Conservation (phyloP, 2,113 vertebrate genomes). For the Diphyllodes magnificus region DNA sequence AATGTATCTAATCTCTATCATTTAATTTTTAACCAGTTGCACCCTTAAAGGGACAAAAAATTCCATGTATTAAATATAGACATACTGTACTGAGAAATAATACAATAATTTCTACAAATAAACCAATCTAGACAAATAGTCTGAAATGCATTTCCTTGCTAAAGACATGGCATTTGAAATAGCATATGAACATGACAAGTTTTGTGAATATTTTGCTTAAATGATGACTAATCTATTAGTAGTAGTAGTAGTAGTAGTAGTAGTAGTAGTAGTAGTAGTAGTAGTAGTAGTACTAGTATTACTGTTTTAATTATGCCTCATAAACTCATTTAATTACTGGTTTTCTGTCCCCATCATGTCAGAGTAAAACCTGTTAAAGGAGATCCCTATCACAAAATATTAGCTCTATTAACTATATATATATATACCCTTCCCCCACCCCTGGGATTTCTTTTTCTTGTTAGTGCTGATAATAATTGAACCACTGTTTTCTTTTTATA, state of each 20-base stretch:
- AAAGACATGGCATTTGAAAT: not conserved
- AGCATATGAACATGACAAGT: not conserved
- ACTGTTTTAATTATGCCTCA: not conserved
- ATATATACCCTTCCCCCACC: fast-evolving
- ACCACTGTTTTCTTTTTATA: not conserved
- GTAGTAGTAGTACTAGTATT: not conserved
- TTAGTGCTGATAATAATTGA: not conserved
- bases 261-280: not conserved
- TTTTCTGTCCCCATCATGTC: not conserved
- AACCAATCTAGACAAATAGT: not conserved
- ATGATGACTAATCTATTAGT: not conserved
- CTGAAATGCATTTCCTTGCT: not conserved
- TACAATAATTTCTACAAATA: not conserved
- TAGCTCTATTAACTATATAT: not conserved
- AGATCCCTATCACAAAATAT: not conserved
- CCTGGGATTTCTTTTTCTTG: not conserved
- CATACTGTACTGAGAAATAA: not conserved
- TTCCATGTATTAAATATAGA: not conserved
- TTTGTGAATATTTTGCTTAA: not conserved
- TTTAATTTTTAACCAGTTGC: not conserved
- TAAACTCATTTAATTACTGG: not conserved
- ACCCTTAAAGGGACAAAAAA: not conserved
- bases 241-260: not conserved
- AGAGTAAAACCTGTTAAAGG: not conserved
- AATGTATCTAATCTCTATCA: not conserved